Base-by-base conservation (phyloP, 2,113 vertebrate genomes). In the Eonycteris spelaea region DNA sequence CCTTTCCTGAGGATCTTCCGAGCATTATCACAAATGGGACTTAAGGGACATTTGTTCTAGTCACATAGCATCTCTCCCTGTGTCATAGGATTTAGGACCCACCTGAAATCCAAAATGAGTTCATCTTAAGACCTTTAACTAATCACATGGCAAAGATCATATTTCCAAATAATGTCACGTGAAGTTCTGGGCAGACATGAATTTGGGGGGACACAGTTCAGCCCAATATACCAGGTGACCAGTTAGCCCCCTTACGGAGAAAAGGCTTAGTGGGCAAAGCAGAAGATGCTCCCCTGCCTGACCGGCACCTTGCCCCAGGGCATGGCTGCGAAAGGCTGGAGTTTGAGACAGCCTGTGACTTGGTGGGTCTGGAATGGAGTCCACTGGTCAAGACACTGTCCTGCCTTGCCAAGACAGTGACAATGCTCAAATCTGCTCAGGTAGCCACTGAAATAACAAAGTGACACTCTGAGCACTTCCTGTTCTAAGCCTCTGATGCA, bases 381-480 rank as follows among this genome's bases (percentile, higher is more conserved):
- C 40, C 45, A 5, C 59, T 1, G 13, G 15, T 4, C 43, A 5
- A 21, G 57, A 35, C 33, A 26, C 68, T 30, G 12, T 14, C 30
- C 53, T 80, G 28, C n/a, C 59, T 28, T 26, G 40, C 26, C 53
- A 35, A 59, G 74, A 40, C 38, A 43, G 30, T 40, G n/a, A 11
- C 2, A 0, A 35, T 28, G 21, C 38, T 43, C 48, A 21, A 1
- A 26, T 24, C 33, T 21, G 35, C 68, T 26, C 1, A 0, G 26
- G 68, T 3, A 30, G n/a, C 82, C 57, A 4, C 55, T 2, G 2
- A 9, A 8, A 7, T 14, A 12, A 24, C n/a, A 59, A 30, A 61
- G 40, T 2, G 6, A 55, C 0, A 0, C 15, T 10, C n/a, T 1
- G 7, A 30, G 10, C 30, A 7, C 74, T 18, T 65, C 33, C 38